Conservation (phyloP, 2,888 invertebrate genomes). For the Spilosoma lubricipeda region DNA sequence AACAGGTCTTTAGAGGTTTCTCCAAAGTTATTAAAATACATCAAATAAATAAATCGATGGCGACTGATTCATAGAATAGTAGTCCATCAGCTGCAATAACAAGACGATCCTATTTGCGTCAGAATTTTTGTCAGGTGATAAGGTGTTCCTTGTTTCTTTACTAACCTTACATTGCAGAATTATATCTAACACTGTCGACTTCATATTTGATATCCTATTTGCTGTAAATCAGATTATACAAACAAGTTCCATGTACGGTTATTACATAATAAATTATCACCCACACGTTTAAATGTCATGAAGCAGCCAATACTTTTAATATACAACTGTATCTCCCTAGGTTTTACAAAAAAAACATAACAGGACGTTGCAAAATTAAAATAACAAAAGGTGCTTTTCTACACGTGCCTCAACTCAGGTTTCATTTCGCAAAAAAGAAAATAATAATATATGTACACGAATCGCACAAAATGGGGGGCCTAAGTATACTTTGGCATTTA, state of each 20-base stretch:
- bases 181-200: slow-evolving; percentile 34
- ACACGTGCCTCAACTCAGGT: slow-evolving; percentile 80
- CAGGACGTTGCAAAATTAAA: slow-evolving; percentile 68
- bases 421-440: slow-evolving; percentile 73
- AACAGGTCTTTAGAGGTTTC: slow-evolving; percentile 28
- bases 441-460: slow-evolving; percentile 67
- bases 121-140: slow-evolving; percentile 38
- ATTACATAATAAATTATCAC: slow-evolving; percentile 35
- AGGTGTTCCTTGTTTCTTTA: slow-evolving; percentile 31
- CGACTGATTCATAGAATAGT: slow-evolving; percentile 22
- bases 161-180: slow-evolving; percentile 31
- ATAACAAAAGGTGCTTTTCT: slow-evolving; percentile 70
- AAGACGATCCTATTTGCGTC: slow-evolving; percentile 43
- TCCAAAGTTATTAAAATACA: slow-evolving; percentile 27
- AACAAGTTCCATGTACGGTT: slow-evolving; percentile 28
- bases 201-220: slow-evolving; percentile 30
- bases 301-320: slow-evolving; percentile 22
- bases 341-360: slow-evolving; percentile 38
- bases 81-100: slow-evolving; percentile 37
- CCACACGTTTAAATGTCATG: slow-evolving; percentile 17
- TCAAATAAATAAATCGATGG: slow-evolving; percentile 34
- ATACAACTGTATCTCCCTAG: slow-evolving; percentile 34
- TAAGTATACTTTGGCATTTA: slow-evolving; percentile 73
- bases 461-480: slow-evolving; percentile 66
- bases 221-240: slow-evolving; percentile 25